Evolutionary conservation across 2,113 vertebrate species (phyloP).

Genomic region (Actinemys pallida): DNA sequence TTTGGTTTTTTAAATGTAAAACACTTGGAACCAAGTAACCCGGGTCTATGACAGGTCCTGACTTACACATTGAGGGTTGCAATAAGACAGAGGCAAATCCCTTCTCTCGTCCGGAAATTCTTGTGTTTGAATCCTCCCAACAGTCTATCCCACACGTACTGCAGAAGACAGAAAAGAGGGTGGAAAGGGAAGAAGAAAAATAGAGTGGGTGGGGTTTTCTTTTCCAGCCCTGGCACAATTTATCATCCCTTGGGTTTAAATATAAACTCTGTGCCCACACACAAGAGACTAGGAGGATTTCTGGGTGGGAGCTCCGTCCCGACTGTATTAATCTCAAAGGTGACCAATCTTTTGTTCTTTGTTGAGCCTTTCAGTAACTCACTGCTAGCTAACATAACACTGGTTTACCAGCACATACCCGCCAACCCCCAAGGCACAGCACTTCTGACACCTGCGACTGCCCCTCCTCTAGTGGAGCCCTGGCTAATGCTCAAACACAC

Average conservation of each 20-base stretch:
- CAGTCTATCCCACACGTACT: conserved; percentile 98
- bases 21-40: neutral
- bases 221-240: neutral
- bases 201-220: neutral
- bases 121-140: conserved; percentile 99
- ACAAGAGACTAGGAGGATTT: neutral
- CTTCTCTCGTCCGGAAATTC: conserved; percentile 98
- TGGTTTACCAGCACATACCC: neutral
- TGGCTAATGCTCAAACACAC: fast-evolving
- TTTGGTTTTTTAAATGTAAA: neutral
- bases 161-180: conserved; percentile 42
- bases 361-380: neutral
- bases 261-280: neutral
- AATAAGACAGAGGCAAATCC: conserved; percentile 97
- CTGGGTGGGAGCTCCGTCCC: neutral
- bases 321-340: neutral
- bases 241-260: neutral
- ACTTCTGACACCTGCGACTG: neutral
- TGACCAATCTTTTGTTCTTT: neutral
- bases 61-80: conserved; percentile 94
- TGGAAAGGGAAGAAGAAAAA: neutral
- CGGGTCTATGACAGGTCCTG: neutral
- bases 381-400: neutral
- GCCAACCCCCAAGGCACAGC: neutral
- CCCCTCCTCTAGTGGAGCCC: neutral